Conservation (phyloP, 2,113 vertebrate genomes). For the Nicator chloris region DNA sequence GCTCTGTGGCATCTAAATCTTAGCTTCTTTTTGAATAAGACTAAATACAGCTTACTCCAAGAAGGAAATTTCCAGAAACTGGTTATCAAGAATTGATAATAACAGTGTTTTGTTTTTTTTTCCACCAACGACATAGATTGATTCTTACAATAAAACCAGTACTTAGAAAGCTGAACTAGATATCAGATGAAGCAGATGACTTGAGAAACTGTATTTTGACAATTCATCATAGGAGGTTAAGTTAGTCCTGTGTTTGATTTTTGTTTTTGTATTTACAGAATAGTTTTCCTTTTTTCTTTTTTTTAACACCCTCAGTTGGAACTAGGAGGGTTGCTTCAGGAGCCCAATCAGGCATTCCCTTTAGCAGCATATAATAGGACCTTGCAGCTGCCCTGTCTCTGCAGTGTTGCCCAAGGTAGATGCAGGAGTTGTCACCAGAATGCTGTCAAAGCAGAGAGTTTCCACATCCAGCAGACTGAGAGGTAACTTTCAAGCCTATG, state of each 20-base stretch:
- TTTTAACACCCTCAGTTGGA: background rate
- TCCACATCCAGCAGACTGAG: background rate
- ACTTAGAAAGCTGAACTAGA: background rate
- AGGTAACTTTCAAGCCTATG: background rate
- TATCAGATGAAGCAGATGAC: background rate
- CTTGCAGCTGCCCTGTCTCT: background rate
- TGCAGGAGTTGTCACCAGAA: background rate
- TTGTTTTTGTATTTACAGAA: background rate
- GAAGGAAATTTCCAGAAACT: background rate
- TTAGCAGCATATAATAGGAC: background rate
- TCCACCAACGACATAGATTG: background rate
- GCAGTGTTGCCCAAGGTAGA: background rate
- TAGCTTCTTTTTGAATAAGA: background rate
- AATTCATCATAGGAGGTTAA: background rate
- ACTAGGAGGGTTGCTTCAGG: background rate
- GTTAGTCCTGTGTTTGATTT: background rate
- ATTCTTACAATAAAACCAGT: background rate
- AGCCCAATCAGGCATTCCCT: background rate
- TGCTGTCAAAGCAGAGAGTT: background rate
- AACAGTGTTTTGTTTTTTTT: background rate
- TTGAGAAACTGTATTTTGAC: background rate
- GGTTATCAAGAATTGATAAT: background rate
- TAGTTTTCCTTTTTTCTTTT: background rate
- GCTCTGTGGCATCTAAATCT: background rate
- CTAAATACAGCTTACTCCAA: background rate